Base-by-base conservation (phyloP, 2,888 invertebrate species). In the Cepaea hortensis region DNA sequence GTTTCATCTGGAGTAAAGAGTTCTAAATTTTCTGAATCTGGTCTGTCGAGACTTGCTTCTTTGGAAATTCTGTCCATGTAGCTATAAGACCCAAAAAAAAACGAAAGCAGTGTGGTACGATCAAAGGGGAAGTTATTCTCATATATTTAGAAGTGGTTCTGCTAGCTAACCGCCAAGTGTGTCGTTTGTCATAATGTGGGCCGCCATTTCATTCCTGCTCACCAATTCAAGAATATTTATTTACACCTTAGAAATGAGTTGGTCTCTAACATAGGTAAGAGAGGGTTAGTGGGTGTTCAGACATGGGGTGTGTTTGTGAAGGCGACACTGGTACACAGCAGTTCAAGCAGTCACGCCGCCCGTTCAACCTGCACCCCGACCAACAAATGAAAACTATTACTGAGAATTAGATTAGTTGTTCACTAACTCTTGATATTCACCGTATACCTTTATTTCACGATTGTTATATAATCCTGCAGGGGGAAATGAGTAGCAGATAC, bases 321-420 rank as follows among this genome's bases (percentile, higher is more conserved):
- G 23, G 13, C 13, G 46, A 11, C 68, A 50, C 61, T 23, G 82
- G 72, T 72, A 72, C 82, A 82, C n/a, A 20, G 82, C 73, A 82
- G 82, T 82, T 73, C 82, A 82, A 82, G 82, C 82, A 82, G 82
- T 82, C 82, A 82, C 77, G 48, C 77, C 18, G n/a, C 13, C 18
- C n/a, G 4, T 35, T 11, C n/a, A 20, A 70, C n/a, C 13, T 18
- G 18, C 18, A 68, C 5, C 5, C 68, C 5, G 18, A n/a, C n/a
- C 68, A n/a, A 20, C 68, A 68, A 20, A 5, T 20, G 20, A 20
- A n/a, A 18, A 68, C n/a, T 68, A 68, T 68, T 68, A 11, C 6
- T 4, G 5, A 68, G 13, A 68, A n/a, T 4, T 5, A n/a, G 6
- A 20, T 15, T 5, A 68, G 68, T 68, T 15, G 18, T 18, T 68